Percentiles rank a stretch among this genome's conserved stretches.
Conservation (phyloP, 1,140 invertebrate genomes). For the Periplaneta americana region DNA sequence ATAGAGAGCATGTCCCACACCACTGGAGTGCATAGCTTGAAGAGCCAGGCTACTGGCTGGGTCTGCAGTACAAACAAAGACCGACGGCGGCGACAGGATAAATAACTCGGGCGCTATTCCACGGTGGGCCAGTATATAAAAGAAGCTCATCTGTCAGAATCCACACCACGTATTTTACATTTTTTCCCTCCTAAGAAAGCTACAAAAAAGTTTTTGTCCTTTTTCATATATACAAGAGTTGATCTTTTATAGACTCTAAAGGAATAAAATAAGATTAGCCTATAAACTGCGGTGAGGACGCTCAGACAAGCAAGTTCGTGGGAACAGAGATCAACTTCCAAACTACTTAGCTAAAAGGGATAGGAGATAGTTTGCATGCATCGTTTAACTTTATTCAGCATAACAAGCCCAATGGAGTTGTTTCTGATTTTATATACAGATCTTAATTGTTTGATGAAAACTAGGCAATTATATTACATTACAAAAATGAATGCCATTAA, state of each 20-base stretch:
- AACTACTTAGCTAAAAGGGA: not conserved
- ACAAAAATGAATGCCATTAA: no score
- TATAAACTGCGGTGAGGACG: not conserved
- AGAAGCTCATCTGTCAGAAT: not conserved
- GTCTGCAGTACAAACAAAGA: no score
- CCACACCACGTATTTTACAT: not conserved
- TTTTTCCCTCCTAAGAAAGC: not conserved
- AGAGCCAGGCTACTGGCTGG: no score
- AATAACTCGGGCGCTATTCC: not conserved
- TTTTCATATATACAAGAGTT: not conserved
- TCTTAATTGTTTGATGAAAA: not conserved
- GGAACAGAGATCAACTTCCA: no score
- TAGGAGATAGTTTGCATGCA: not conserved
- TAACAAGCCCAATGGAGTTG: not conserved
- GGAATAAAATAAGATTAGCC: not conserved
- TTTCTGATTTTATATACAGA: not conserved
- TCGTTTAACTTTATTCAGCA: not conserved
- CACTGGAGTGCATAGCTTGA: no score
- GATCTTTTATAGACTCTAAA: not conserved
- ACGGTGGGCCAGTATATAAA: not conserved
- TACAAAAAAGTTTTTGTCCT: not conserved
- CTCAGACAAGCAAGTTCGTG: not conserved
- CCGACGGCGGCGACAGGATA: no score
- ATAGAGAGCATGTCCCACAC: not conserved
- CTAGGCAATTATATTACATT: not conserved